Base-by-base conservation (phyloP, 2,797 vertebrate genomes). In the Enteromius anoplus region DNA sequence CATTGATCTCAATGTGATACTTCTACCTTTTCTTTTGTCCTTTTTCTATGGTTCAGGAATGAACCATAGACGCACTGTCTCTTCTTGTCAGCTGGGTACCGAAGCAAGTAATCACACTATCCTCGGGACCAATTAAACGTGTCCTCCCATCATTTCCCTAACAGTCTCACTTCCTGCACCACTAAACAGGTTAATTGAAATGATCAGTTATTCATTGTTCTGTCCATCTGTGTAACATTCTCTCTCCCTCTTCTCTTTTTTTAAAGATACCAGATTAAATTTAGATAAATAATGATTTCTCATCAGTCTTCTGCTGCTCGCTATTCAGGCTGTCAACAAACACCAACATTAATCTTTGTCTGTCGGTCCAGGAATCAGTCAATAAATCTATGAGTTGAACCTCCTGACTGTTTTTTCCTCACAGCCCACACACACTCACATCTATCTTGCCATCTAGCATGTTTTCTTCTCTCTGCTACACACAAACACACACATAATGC, bases 131-230 rank as follows among this genome's bases (percentile, higher is more conserved):
- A 81, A 79, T 85, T 75, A 79, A 75, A 76, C 51, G 15, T 0
- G n/a, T 79, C 65, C 70, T 69, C 71, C 49, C 21, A 75, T 80
- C 65, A 62, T 77, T 66, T 37, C 47, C 40, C 29, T 32, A 77
- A 72, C 65, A 77, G 55, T 29, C 29, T 66, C 72, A 78, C 51
- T 47, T 69, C 49, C 34, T 58, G 85, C 85, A 80, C 79, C 68
- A 77, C 82, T 83, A 83, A 85, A 84, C 80, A 69, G 51, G 49
- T 85, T 77, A 81, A 81, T 81, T 64, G 65, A 83, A 83, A 37
- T 21, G 29, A 78, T 60, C 40, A n/a, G 53, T 53, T 77, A 73
- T 45, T 75, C 45, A 66, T 70, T 62, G 65, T 37, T 83, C 51
- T 49, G 29, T 69, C 23, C 37, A 58, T 80, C 47, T 80, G 65